These are phyloP conservation scores for Pristionchus exspectatus DNA, from an alignment of 2,888 invertebrate genomes.

Conservation along the genomic window DNA sequence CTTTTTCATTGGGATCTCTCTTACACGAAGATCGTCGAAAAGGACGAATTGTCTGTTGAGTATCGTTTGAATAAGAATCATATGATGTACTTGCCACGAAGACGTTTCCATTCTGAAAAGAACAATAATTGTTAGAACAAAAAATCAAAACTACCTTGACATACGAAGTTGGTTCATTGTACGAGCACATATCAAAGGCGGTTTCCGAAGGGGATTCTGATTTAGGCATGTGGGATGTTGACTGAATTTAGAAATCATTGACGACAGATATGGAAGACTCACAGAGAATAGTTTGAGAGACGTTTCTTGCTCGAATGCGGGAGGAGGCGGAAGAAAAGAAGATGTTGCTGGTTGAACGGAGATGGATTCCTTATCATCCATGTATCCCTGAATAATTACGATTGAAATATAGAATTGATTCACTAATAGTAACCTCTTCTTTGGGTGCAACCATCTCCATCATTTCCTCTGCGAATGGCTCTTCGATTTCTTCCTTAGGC, in stretches of 20 bases:
- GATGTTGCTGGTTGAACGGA: not conserved
- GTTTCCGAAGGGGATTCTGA: no score
- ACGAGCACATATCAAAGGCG: not conserved
- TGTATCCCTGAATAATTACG: not conserved
- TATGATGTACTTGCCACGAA: not conserved
- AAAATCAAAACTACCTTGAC: not conserved
- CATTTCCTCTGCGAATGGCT: no score
- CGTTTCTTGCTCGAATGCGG: not conserved
- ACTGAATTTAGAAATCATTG: not conserved
- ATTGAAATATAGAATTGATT: not conserved
- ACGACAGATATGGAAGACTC: not conserved
- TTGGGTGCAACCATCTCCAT: not conserved
- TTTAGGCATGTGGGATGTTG: not conserved
- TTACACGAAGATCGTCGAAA: not conserved
- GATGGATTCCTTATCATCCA: not conserved
- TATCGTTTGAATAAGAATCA: not conserved
- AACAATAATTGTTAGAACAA: not conserved
- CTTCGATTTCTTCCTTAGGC: not conserved
- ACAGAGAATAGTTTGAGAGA: slow-evolving; percentile 3
- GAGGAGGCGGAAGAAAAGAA: not conserved
- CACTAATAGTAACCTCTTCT: not conserved
- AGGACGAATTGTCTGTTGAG: not conserved
- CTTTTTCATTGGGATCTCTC: not conserved
- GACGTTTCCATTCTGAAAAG: not conserved
- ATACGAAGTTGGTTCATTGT: not conserved